phyloP scores from a whole-genome alignment of 2,888 invertebrate species.

The Netelia inedita region DNA sequence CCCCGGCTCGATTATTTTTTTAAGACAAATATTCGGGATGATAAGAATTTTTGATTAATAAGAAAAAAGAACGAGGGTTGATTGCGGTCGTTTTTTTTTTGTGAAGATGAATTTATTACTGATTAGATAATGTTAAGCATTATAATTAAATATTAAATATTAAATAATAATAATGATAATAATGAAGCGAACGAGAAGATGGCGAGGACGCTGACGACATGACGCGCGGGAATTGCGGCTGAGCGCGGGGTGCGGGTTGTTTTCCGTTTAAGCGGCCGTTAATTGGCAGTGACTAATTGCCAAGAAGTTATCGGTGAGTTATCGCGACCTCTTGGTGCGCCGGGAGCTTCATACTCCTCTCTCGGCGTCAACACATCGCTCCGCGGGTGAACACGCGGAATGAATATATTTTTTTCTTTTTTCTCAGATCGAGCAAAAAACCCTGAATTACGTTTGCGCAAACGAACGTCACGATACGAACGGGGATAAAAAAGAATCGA shows the following conservation, averaged over 20 bases:
- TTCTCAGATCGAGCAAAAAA: not conserved
- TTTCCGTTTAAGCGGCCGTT: conserved; percentile 85
- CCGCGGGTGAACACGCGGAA: not conserved
- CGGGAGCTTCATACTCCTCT: conserved; percentile 42
- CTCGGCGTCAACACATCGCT: conserved; percentile 59
- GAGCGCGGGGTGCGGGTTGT: conserved; percentile 76
- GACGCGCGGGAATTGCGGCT: conserved; percentile 50
- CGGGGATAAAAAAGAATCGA: not conserved
- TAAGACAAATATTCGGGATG: conserved; percentile 37
- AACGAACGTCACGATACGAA: not conserved
- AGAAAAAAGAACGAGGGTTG: not conserved
- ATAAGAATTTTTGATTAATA: conserved; percentile 4
- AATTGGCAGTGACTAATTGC: conserved; percentile 85
- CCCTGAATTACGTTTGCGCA: not conserved
- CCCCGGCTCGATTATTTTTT: conserved; percentile 11
- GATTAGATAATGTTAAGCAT: not conserved
- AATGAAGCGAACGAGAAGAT: conserved; percentile 29
- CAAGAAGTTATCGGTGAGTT: conserved; percentile 80
- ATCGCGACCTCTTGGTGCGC: conserved; percentile 75
- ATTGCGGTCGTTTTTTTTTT: not conserved
- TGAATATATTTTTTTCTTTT: not conserved
- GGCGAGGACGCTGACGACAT: conserved; percentile 58
- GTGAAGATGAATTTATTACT: not conserved
- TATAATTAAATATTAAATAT: not conserved
- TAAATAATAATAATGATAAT: conserved; percentile 45